phyloP scores from a whole-genome alignment of 2,888 invertebrate genomes.

The Barypeithes pellucidus region DNA sequence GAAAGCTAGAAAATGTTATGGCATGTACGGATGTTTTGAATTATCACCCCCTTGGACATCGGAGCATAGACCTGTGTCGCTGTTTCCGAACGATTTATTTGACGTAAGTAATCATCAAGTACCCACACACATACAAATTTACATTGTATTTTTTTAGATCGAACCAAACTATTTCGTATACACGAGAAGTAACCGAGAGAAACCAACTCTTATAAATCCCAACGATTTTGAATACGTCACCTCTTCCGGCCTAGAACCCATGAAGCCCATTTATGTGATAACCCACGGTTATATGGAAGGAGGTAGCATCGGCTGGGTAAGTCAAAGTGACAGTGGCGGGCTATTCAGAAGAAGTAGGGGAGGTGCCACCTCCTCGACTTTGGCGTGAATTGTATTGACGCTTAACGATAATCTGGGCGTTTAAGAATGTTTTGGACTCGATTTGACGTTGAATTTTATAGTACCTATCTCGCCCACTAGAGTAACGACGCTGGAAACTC shows the following conservation, averaged over 20 bases:
- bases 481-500: too few species aligned
- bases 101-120: slow-evolving; percentile 67
- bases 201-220: slow-evolving; percentile 78
- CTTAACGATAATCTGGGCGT: too few species aligned
- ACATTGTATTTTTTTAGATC: slow-evolving; percentile 71
- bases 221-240: slow-evolving; percentile 78
- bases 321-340: too few species aligned
- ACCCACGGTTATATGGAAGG: slow-evolving; percentile 92
- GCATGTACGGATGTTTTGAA: slow-evolving; percentile 87
- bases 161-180: slow-evolving; percentile 77
- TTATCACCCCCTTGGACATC: slow-evolving; percentile 86
- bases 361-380: too few species aligned
- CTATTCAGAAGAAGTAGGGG: too few species aligned
- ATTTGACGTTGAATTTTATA: too few species aligned
- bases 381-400: too few species aligned
- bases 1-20: slow-evolving; percentile 78
- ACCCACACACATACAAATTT: too few species aligned
- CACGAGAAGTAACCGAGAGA: slow-evolving; percentile 71
- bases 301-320: slow-evolving; percentile 87
- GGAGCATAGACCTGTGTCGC: slow-evolving; percentile 83
- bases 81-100: slow-evolving; percentile 83
- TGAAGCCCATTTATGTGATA: slow-evolving; percentile 81
- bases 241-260: slow-evolving; percentile 76
- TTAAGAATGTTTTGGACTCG: too few species aligned
- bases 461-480: too few species aligned